Percentiles rank a stretch among this genome's conserved stretches.
Evolutionary conservation across 2,797 vertebrate genomes (phyloP).

Genomic region (Pangasius macronema): DNA sequence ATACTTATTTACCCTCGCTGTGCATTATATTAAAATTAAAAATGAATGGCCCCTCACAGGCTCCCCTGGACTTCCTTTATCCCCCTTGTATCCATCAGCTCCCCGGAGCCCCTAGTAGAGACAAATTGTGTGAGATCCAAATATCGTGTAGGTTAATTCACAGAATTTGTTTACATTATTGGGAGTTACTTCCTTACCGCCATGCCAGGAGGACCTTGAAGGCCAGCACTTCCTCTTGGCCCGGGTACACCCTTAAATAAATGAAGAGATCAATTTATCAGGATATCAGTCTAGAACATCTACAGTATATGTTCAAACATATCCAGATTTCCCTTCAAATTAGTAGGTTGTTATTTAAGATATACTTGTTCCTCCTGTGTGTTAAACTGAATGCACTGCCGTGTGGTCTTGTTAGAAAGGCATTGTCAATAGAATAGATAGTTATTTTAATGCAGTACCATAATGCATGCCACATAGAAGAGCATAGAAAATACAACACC

Average conservation of each 20-base stretch:
- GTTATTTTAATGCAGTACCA: neutral
- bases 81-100: conserved; percentile 84
- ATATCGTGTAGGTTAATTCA: neutral
- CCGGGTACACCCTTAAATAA: conserved; percentile 84
- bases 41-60: conserved; percentile 72
- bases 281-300: neutral
- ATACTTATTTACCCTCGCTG: neutral
- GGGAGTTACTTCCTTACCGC: conserved; percentile 73
- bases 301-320: neutral
- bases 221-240: conserved; percentile 79
- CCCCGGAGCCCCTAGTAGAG: conserved; percentile 83
- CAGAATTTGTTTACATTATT: neutral
- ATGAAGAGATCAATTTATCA: conserved; percentile 33
- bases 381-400: neutral
- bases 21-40: neutral
- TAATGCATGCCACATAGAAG: neutral
- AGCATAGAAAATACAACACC: neutral
- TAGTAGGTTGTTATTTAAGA: neutral
- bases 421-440: neutral
- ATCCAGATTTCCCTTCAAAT: neutral
- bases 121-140: conserved; percentile 34
- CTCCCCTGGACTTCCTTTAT: conserved; percentile 82
- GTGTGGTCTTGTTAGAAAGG: neutral
- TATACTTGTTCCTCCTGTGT: neutral
- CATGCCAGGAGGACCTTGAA: conserved; percentile 81